Evolutionary conservation across 2,888 invertebrate species (phyloP).

Genomic region (Falcaria lacertinaria): DNA sequence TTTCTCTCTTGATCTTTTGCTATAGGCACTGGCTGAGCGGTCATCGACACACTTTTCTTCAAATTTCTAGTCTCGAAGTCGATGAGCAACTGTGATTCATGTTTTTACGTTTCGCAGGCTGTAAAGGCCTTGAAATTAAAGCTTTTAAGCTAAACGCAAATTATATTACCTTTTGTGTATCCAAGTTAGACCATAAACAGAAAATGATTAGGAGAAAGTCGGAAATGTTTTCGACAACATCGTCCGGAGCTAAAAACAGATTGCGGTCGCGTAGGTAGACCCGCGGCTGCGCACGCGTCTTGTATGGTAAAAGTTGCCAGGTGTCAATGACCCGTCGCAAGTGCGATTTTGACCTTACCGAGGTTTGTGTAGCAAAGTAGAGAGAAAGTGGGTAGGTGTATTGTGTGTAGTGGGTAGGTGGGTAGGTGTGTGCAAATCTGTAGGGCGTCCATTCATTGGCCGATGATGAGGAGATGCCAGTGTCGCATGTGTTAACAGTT

Average conservation of each 20-base stretch:
- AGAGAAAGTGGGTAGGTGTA: slow-evolving; percentile 43
- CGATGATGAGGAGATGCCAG: no score
- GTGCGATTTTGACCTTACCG: slow-evolving; percentile 34
- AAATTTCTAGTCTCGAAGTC: not conserved
- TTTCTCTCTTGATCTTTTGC: not conserved
- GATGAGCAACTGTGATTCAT: slow-evolving; percentile 15
- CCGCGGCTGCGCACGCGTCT: slow-evolving; percentile 1
- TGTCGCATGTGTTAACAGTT: no score
- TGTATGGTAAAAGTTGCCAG: slow-evolving; percentile 45
- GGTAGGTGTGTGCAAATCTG: not conserved
- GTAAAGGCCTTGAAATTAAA: not conserved
- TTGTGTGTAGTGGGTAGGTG: no score
- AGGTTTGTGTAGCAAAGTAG: slow-evolving; percentile 39
- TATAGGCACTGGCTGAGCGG: slow-evolving; percentile 2
- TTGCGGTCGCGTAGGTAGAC: not conserved
- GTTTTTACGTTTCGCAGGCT: not conserved
- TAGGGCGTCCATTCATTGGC: not conserved
- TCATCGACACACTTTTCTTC: slow-evolving; percentile 6
- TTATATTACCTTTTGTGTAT: not conserved
- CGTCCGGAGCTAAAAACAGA: not conserved
- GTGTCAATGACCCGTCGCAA: slow-evolving; percentile 27
- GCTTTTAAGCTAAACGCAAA: no score
- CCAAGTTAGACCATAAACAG: slow-evolving; percentile 22
- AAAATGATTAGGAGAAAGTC: slow-evolving; percentile 15
- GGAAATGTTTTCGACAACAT: slow-evolving; percentile 6